Base-by-base conservation (phyloP, 2,113 vertebrate species). In the Laterallus jamaicensis region DNA sequence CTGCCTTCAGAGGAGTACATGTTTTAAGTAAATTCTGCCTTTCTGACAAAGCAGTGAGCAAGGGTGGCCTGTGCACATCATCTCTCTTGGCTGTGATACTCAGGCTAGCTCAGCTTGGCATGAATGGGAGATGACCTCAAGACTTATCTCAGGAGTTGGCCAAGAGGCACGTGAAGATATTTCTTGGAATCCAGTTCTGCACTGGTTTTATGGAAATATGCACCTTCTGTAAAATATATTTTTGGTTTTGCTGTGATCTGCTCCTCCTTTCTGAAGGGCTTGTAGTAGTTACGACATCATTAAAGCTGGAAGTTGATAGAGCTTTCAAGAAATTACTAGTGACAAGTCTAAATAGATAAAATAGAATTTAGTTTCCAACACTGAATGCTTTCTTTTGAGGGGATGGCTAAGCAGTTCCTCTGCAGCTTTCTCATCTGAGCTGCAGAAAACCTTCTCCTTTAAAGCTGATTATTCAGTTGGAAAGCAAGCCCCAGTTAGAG, bases 321-420 rank as follows among this genome's bases (percentile, higher is more conserved):
- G 21, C 44, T 94, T 86, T 91, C 63, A 90, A 90, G 68, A 83
- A 90, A 90, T 93, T 79, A 66, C 52, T 76, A 86, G 49, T 58
- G 88, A 86, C 68, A 84, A 90, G 62, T 82, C 82, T 88, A 94
- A 93, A 92, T 14, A 95, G 66, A 86, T 88, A 68, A 88, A 88
- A 86, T 25, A 82, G 80, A 93, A 90, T 86, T 88, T 88, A 10
- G 11, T 86, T 94, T 70, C 69, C 47, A 92, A 40, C 59, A 49
- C 47, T 76, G 82, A 93, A 84, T 76, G 39, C 56, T 79, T 82
- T 67, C 62, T 93, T 96, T 88, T 80, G 82, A 86, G 69, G 76
- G 55, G 54, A 82, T 82, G 86, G 83, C 50, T 79, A 77, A 91
- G 66, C 59, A 96, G 79, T 58, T 80, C 26, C 69, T 94, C 73